Conservation (phyloP, 2,888 invertebrate genomes). For the Ischnura elegans region DNA sequence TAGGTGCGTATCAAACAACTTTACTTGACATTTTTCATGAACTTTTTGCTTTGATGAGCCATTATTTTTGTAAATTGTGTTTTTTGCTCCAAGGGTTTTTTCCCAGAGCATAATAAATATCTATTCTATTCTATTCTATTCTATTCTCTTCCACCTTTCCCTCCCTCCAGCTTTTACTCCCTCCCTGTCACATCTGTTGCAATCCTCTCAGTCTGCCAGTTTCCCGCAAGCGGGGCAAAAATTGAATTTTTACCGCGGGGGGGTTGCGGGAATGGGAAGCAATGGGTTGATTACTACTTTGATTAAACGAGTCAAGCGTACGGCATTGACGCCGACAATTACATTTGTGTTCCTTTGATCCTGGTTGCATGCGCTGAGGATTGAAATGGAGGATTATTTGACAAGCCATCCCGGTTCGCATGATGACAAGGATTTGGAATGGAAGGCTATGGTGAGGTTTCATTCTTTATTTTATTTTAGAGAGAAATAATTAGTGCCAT, state of each 20-base stretch:
- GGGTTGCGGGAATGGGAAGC: not conserved
- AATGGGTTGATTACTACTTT: constrained; percentile 42
- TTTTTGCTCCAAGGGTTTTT: too few species aligned
- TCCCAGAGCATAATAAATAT: too few species aligned
- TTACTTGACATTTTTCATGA: too few species aligned
- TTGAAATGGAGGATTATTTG: constrained; percentile 36
- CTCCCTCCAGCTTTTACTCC: not conserved
- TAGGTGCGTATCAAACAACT: too few species aligned
- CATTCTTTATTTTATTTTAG: too few species aligned
- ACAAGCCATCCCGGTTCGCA: not conserved
- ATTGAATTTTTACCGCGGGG: not conserved
- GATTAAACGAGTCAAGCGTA: constrained; percentile 35
- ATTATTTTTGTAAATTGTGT: too few species aligned
- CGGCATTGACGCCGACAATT: constrained; percentile 42
- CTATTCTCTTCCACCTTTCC: not conserved
- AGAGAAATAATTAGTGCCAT: too few species aligned
- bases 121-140: too few species aligned
- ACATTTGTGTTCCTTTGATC: constrained; percentile 62
- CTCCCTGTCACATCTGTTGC: not conserved
- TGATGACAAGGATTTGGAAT: not conserved
- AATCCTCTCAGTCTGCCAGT: not conserved
- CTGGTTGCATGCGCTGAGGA: not conserved
- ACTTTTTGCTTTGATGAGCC: too few species aligned
- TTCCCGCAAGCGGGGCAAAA: not conserved
- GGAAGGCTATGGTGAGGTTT: not conserved